phyloP scores from a whole-genome alignment of 2,797 vertebrate genomes.

The Myoxocephalus aenaeus region DNA sequence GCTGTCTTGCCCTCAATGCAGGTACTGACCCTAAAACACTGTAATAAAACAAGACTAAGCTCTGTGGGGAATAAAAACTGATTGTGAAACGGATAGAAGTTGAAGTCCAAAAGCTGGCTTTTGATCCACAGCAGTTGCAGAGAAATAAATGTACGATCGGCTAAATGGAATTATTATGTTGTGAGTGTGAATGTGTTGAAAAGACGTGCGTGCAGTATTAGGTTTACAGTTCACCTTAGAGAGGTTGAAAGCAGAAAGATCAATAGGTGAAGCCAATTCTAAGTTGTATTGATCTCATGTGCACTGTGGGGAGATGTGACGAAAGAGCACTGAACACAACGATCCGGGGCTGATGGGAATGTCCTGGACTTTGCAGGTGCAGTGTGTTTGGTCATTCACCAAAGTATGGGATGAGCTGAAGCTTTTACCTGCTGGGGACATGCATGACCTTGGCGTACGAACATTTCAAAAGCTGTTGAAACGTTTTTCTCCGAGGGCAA shows the following conservation, averaged over 20 bases:
- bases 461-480: not conserved
- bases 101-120: slow-evolving; percentile 1
- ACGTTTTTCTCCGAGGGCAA: not conserved
- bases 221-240: not conserved
- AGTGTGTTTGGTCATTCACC: not conserved
- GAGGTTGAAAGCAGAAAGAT: not conserved
- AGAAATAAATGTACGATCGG: not conserved
- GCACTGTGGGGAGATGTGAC: not conserved
- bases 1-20: slow-evolving; percentile 28
- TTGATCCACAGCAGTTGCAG: not conserved
- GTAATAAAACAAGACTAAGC: slow-evolving; percentile 34
- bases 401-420: not conserved
- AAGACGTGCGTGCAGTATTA: not conserved
- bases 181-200: not conserved
- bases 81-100: slow-evolving; percentile 11
- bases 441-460: not conserved
- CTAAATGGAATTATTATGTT: not conserved
- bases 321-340: not conserved
- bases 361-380: not conserved
- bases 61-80: slow-evolving; percentile 19
- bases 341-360: not conserved
- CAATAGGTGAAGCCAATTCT: not conserved
- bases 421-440: not conserved
- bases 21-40: slow-evolving; percentile 27
- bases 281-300: not conserved